Percentiles rank a stretch among this genome's conserved stretches.
Evolutionary conservation across 2,797 vertebrate species (phyloP).

Genomic region (Characodon lateralis): DNA sequence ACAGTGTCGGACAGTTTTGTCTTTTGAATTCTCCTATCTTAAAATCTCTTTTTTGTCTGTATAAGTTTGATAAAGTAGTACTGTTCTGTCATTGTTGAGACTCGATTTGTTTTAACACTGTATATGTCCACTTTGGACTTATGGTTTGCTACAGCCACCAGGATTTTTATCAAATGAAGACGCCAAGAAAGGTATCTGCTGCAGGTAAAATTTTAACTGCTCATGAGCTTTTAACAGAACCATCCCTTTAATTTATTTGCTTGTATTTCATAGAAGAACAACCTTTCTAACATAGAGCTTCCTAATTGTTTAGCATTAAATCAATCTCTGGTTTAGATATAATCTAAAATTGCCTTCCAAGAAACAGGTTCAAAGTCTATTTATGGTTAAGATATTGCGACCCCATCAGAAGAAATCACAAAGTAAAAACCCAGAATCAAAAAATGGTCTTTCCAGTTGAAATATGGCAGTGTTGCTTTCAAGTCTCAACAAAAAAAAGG

Average conservation of each 20-base stretch:
- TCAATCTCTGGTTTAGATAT: not conserved
- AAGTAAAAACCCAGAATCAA: constrained; percentile 27
- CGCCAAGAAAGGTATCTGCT: not conserved
- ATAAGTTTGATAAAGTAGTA: not conserved
- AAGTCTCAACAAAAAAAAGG: constrained; percentile 34
- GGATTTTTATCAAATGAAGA: not conserved
- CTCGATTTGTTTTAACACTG: not conserved
- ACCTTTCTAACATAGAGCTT: not conserved
- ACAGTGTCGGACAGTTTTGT: not conserved
- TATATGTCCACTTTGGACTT: not conserved
- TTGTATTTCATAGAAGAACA: not conserved
- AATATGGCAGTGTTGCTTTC: constrained; percentile 29
- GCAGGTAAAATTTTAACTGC: not conserved
- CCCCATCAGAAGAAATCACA: constrained; percentile 9
- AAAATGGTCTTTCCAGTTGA: constrained; percentile 37
- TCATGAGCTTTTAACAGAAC: not conserved
- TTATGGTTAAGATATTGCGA: constrained; percentile 15
- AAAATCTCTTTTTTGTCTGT: not conserved
- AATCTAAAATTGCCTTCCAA: not conserved
- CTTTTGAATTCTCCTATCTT: not conserved
- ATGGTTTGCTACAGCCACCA: not conserved
- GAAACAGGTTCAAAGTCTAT: not conserved
- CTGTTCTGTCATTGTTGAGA: not conserved
- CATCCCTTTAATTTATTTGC: not conserved
- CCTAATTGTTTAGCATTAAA: not conserved